A percentile compares a stretch with the other conserved stretches of the same genome.
These are phyloP conservation scores for Ephestia elutella DNA, from an alignment of 1,140 invertebrate genomes.

Conservation along the genomic window DNA sequence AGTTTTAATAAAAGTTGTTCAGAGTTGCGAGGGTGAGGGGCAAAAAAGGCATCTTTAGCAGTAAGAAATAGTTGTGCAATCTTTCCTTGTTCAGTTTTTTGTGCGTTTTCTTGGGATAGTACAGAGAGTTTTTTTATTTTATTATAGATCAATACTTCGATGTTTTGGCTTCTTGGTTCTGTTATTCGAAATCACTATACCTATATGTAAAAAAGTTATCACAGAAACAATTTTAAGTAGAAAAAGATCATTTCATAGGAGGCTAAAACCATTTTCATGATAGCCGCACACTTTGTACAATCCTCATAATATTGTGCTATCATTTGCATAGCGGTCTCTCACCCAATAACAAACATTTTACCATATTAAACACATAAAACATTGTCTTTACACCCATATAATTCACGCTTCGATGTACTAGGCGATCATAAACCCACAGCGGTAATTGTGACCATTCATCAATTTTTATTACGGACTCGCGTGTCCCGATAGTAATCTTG, in stretches of 20 bases:
- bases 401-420: slow-evolving; percentile 12
- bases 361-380: background rate
- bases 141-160: too few relatives aligned
- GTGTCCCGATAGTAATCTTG: slow-evolving; percentile 12
- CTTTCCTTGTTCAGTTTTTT: background rate
- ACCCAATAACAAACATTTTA: background rate
- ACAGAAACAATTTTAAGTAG: too few relatives aligned
- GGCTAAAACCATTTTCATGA: too few relatives aligned
- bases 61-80: background rate
- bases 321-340: too few relatives aligned
- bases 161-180: too few relatives aligned
- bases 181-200: too few relatives aligned
- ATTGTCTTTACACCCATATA: slow-evolving; percentile 5
- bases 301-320: too few relatives aligned
- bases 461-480: slow-evolving; percentile 18
- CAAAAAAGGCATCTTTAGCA: background rate
- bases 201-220: too few relatives aligned
- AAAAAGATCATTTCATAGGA: too few relatives aligned
- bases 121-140: background rate
- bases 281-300: too few relatives aligned
- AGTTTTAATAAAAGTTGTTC: background rate
- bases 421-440: slow-evolving; percentile 9
- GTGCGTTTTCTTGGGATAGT: background rate
- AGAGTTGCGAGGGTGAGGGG: background rate
- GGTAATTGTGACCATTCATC: slow-evolving; percentile 16